These are phyloP conservation scores for Numenius arquata DNA, from an alignment of 2,113 vertebrate species.

Conservation along the genomic window DNA sequence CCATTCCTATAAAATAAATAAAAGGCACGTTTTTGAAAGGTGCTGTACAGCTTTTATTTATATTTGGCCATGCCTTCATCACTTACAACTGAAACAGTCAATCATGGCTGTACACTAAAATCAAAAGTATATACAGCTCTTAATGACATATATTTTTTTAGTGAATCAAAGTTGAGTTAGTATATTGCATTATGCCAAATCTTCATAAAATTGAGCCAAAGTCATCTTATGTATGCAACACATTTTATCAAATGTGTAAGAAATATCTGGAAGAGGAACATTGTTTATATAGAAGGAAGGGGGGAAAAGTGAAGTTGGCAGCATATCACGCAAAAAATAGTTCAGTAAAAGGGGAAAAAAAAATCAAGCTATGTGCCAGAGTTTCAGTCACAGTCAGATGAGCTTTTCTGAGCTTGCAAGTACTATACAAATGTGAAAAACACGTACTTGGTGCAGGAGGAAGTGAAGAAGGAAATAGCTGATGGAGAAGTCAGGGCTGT, in stretches of 20 bases:
- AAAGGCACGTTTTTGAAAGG: slow-evolving; percentile 28
- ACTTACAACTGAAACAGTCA: slow-evolving; percentile 40
- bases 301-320: slow-evolving; percentile 46
- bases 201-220: slow-evolving; percentile 37
- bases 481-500: slow-evolving; percentile 55
- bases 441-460: slow-evolving; percentile 26
- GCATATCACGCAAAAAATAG: slow-evolving; percentile 19
- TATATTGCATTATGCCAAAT: slow-evolving; percentile 29
- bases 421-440: slow-evolving; percentile 59
- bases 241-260: slow-evolving; percentile 62
- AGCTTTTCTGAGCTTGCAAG: slow-evolving; percentile 63
- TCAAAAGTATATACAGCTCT: slow-evolving; percentile 23
- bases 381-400: slow-evolving; percentile 56
- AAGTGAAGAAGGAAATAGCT: slow-evolving; percentile 64
- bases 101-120: background rate
- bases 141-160: slow-evolving; percentile 39
- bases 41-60: slow-evolving; percentile 43
- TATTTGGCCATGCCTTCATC: slow-evolving; percentile 34
- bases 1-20: slow-evolving; percentile 47
- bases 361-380: slow-evolving; percentile 29
- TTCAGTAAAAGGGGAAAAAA: slow-evolving; percentile 16
- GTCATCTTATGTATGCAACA: slow-evolving; percentile 53
- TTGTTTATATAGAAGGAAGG: slow-evolving; percentile 47
- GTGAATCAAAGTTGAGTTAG: slow-evolving; percentile 38
- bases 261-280: slow-evolving; percentile 58